Percentiles rank a stretch among this genome's conserved stretches.
Conservation (phyloP, 2,888 invertebrate species). For the Lasioglossum figueresi region DNA sequence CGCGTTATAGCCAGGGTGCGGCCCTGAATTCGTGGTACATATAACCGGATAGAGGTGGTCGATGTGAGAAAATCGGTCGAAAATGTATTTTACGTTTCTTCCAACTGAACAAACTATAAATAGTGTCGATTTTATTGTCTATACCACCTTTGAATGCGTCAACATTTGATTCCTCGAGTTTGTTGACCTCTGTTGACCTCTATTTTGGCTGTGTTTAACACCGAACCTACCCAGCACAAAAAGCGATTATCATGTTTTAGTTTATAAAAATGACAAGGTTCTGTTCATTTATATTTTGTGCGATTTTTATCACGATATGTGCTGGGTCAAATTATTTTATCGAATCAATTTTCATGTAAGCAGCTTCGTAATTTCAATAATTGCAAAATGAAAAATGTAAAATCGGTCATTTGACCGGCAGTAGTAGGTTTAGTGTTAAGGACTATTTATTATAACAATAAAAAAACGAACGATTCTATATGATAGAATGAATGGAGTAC, state of each 20-base stretch:
- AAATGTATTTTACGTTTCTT: neutral
- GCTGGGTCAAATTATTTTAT: too few species aligned
- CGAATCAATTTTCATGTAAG: too few species aligned
- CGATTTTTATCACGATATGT: too few species aligned
- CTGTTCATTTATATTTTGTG: too few species aligned
- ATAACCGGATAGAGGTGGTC: slow-evolving; percentile 2
- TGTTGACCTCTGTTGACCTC: neutral
- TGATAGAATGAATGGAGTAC: neutral
- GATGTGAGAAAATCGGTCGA: neutral
- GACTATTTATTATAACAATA: neutral
- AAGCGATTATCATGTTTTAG: too few species aligned
- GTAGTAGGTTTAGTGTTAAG: neutral
- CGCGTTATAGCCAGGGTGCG: slow-evolving; percentile 15
- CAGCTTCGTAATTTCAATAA: too few species aligned
- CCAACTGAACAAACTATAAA: neutral
- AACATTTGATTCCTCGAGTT: neutral
- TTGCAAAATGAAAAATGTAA: too few species aligned
- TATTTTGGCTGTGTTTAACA: neutral
- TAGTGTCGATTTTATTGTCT: neutral
- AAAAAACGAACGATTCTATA: neutral
- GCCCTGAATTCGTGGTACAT: slow-evolving; percentile 16
- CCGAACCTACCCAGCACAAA: too few species aligned
- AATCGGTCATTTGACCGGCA: too few species aligned
- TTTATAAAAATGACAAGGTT: too few species aligned
- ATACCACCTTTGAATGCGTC: neutral